These are phyloP conservation scores for Drosophila ustulata DNA, from an alignment of 2,888 invertebrate species.

Conservation along the genomic window DNA sequence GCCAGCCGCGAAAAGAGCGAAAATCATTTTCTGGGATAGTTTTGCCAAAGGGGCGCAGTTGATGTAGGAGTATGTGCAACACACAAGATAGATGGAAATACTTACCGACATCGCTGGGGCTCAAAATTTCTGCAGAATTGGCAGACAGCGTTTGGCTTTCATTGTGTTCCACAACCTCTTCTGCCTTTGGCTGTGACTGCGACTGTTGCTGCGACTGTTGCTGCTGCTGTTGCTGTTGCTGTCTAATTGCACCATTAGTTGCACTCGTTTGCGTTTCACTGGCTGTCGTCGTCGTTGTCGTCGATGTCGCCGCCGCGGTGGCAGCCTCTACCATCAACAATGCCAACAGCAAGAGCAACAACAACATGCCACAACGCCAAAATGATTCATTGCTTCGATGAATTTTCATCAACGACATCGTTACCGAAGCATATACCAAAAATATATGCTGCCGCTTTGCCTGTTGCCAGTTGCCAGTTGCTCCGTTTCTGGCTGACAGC, in stretches of 20 bases:
- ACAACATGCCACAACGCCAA: constrained; percentile 73
- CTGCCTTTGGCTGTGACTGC: constrained; percentile 31
- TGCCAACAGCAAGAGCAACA: constrained; percentile 61
- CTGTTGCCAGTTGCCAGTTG: constrained; percentile 35
- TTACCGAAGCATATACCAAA: constrained; percentile 79
- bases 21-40: constrained; percentile 42
- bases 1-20: constrained; percentile 23
- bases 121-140: constrained; percentile 76
- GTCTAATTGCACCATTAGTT: constrained; percentile 81
- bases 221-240: constrained; percentile 52
- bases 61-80: constrained; percentile 21
- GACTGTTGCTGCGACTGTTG: constrained; percentile 29
- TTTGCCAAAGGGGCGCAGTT: constrained; percentile 47
- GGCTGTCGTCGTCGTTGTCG: constrained; percentile 36
- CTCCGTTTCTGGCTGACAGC: constrained; percentile 32
- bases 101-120: constrained; percentile 75
- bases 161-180: constrained; percentile 45
- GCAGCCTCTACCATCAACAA: constrained; percentile 53
- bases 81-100: constrained; percentile 34
- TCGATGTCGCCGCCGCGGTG: constrained; percentile 43
- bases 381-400: constrained; percentile 83
- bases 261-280: constrained; percentile 76
- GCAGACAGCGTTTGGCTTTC: constrained; percentile 61
- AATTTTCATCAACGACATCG: constrained; percentile 82
- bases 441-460: constrained; percentile 37